Conservation (phyloP, 2,113 vertebrate species). For the Elgaria multicarinata region DNA sequence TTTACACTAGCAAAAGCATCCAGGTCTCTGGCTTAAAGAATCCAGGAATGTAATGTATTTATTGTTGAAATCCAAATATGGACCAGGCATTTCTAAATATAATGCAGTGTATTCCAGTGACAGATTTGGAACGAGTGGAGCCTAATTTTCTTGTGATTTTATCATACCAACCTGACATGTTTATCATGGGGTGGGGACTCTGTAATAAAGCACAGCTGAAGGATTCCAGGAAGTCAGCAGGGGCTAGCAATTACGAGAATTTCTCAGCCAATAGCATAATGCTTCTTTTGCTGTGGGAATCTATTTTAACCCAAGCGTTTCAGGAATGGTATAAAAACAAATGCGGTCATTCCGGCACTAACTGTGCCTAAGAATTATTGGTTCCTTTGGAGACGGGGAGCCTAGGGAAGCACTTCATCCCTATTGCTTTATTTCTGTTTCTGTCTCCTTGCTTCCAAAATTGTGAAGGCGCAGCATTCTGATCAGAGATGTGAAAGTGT, state of each 20-base stretch:
- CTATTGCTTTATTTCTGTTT: not conserved
- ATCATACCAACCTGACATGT: constrained; percentile 13
- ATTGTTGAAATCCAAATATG: not conserved
- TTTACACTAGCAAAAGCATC: not conserved
- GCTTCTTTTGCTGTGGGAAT: constrained; percentile 14
- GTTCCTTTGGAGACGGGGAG: not conserved
- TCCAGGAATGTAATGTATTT: constrained; percentile 8
- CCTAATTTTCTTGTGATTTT: constrained; percentile 26
- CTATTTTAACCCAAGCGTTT: constrained; percentile 12
- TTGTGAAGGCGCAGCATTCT: not conserved
- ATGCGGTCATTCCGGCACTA: not conserved
- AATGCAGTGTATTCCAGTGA: not conserved
- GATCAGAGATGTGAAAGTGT: not conserved
- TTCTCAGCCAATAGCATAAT: not conserved
- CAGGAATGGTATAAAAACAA: constrained; percentile 25
- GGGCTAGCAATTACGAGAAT: constrained; percentile 15
- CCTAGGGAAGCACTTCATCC: not conserved
- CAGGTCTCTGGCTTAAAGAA: not conserved
- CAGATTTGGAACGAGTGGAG: not conserved
- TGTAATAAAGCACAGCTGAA: not conserved
- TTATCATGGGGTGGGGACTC: not conserved
- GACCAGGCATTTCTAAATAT: not conserved
- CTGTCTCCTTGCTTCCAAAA: not conserved
- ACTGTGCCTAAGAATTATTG: not conserved
- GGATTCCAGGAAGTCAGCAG: constrained; percentile 27